Evolutionary conservation across 2,888 invertebrate genomes (phyloP).

Genomic region (Oscheius sp.): DNA sequence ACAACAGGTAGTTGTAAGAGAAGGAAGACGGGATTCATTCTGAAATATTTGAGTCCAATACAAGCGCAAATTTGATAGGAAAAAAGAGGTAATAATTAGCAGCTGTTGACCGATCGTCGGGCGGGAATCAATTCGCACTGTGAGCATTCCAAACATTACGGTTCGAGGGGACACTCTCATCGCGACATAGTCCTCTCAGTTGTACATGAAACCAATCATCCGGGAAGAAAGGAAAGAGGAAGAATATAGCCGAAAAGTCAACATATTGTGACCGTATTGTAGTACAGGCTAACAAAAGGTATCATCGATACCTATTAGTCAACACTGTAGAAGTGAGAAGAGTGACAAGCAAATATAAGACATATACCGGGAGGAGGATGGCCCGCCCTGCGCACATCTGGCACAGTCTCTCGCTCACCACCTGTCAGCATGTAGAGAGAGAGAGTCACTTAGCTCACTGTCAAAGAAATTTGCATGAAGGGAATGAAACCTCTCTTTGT

Average conservation of each 20-base stretch:
- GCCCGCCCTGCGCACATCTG: conserved; percentile 28
- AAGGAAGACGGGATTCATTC: not conserved
- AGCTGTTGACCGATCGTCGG: conserved; percentile 22
- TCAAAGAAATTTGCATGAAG: too few relatives aligned
- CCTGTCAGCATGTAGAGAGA: conserved; percentile 21
- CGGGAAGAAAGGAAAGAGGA: not conserved
- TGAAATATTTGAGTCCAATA: not conserved
- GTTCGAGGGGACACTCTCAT: conserved; percentile 11
- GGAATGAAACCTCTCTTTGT: too few relatives aligned
- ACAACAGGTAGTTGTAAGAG: not conserved
- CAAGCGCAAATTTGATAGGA: not conserved
- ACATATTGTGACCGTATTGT: not conserved
- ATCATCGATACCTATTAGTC: conserved; percentile 22
- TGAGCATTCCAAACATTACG: conserved; percentile 30
- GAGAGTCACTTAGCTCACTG: conserved; percentile 27
- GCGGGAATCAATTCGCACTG: conserved; percentile 30
- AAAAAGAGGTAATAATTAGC: conserved; percentile 14
- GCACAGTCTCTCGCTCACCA: conserved; percentile 21
- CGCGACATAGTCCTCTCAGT: conserved; percentile 12
- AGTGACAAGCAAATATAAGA: conserved; percentile 30
- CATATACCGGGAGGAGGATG: conserved; percentile 10
- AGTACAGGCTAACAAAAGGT: conserved; percentile 5
- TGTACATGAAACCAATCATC: not conserved
- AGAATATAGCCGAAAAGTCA: not conserved
- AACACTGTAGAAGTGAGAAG: conserved; percentile 29